Evolutionary conservation across 1,140 invertebrate genomes (phyloP).

Genomic region (Drosophila fuyamai): DNA sequence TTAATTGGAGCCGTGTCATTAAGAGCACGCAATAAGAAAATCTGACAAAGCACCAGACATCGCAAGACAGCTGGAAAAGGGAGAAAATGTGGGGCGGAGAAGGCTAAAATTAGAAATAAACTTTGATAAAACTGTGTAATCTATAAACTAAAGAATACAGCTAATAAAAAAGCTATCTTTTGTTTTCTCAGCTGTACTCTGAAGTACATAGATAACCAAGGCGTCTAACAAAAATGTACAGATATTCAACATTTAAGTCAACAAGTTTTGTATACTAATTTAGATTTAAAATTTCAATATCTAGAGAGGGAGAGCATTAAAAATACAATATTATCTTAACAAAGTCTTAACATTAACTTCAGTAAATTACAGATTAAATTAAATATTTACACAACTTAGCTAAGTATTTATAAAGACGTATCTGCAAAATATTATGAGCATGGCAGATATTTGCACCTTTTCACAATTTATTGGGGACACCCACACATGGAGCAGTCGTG

Average conservation of each 20-base stretch:
- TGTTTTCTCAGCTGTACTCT: too few relatives aligned
- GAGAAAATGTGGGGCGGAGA: neutral
- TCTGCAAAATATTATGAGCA: neutral
- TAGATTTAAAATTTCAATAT: too few relatives aligned
- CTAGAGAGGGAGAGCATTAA: too few relatives aligned
- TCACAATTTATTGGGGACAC: neutral
- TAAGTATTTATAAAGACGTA: neutral
- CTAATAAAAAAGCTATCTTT: too few relatives aligned
- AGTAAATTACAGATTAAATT: too few relatives aligned
- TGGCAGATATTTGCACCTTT: neutral
- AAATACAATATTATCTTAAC: too few relatives aligned
- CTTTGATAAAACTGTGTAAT: neutral
- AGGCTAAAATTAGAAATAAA: slow-evolving; percentile 14
- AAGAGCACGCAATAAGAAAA: slow-evolving; percentile 66
- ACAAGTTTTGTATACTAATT: too few relatives aligned
- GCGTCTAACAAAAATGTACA: too few relatives aligned
- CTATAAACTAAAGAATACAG: too few relatives aligned
- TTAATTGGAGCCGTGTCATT: slow-evolving; percentile 79
- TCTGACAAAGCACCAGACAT: slow-evolving; percentile 14
- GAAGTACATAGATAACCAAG: too few relatives aligned
- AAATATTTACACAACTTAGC: neutral
- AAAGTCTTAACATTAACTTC: too few relatives aligned
- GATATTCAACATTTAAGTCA: too few relatives aligned
- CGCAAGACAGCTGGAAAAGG: neutral
- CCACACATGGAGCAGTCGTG: slow-evolving; percentile 88